Evolutionary conservation across 2,888 invertebrate genomes (phyloP).

Genomic region (Mermis nigrescens): DNA sequence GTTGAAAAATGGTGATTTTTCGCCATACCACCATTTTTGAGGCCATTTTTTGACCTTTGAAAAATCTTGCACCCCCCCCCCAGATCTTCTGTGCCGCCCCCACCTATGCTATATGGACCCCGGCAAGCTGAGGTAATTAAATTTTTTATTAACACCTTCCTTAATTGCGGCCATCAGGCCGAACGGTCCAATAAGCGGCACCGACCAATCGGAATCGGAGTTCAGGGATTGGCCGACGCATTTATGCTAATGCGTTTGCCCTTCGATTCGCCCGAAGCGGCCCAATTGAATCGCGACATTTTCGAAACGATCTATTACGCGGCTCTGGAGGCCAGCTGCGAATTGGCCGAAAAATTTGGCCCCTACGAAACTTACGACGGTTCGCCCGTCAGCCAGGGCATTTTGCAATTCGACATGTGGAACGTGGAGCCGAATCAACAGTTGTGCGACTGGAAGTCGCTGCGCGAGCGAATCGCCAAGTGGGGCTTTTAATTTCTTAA

Average conservation of each 20-base stretch:
- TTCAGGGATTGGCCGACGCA: conserved; percentile 90
- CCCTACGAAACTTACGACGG: conserved; percentile 77
- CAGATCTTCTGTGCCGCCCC: too few relatives aligned
- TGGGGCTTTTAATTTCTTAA: conserved; percentile 21
- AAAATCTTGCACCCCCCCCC: too few relatives aligned
- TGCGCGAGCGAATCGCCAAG: conserved; percentile 64
- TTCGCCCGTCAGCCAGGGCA: conserved; percentile 77
- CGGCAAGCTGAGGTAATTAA: too few relatives aligned
- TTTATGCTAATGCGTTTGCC: conserved; percentile 79
- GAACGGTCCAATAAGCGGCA: conserved; percentile 57
- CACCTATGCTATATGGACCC: too few relatives aligned
- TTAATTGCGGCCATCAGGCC: conserved; percentile 32
- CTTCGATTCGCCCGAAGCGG: conserved; percentile 70
- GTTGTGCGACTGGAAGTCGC: conserved; percentile 65
- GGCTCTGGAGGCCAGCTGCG: conserved; percentile 86
- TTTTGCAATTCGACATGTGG: conserved; percentile 97
- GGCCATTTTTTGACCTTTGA: too few relatives aligned
- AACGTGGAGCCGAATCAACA: conserved; percentile 55
- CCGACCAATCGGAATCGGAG: conserved; percentile 58
- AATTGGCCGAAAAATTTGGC: conserved; percentile 63
- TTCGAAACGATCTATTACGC: conserved; percentile 95
- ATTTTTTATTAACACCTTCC: conserved; percentile 3
- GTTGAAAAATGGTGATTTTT: too few relatives aligned
- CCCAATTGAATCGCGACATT: conserved; percentile 70
- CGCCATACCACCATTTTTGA: too few relatives aligned